Base-by-base conservation (phyloP, 2,113 vertebrate genomes). In the Ifrita kowaldi region DNA sequence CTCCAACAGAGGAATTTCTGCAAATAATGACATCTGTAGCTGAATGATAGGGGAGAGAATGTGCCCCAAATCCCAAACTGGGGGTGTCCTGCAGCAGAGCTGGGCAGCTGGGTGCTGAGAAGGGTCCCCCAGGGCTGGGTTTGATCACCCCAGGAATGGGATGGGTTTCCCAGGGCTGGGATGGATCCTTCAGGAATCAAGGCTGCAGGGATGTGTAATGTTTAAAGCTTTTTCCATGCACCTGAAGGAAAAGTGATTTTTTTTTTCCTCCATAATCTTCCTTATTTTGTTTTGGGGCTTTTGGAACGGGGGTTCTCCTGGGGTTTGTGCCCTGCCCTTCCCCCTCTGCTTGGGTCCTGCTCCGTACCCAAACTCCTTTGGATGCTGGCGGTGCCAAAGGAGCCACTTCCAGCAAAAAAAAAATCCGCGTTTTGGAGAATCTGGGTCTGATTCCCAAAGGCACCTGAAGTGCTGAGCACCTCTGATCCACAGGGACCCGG, bases 21-120 rank as follows among this genome's bases (percentile, higher is more conserved):
- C 8, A 4, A 15, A 24, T 33, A 13, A 4, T 6, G 39, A 8
- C 32, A 28, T 9, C 22, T 0, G 0, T 1, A 14, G 56, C 6
- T 46, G 59, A 3, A 8, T 5, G 39, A 10, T 3, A 3, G 0
- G 9, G 42, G 39, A 8, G 24, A 2, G 71, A 42, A 63, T 1
- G 20, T 9, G 55, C 0, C 4, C n/a, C 2, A 2, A 22, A 35
- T 3, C 21, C 69, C 56, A 24, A 15, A 27, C 1, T 2, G 8
- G 18, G 59, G 4, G 6, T 16, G n/a, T 53, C 23, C 53, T 49
- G 67, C n/a, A 53, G 90, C 60, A 56, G 12, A 17, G 6, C 27
- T 21, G 77, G 27, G 37, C 0, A 44, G 5, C 26, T 46, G 1
- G 1, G 32, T 5, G 37, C n/a, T 53, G 63, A 35, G 17, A n/a